Evolutionary conservation across 2,113 vertebrate genomes (phyloP), one percentile per base, ranked within the genome.

Genomic region (Phylloscopus whistleri): DNA sequence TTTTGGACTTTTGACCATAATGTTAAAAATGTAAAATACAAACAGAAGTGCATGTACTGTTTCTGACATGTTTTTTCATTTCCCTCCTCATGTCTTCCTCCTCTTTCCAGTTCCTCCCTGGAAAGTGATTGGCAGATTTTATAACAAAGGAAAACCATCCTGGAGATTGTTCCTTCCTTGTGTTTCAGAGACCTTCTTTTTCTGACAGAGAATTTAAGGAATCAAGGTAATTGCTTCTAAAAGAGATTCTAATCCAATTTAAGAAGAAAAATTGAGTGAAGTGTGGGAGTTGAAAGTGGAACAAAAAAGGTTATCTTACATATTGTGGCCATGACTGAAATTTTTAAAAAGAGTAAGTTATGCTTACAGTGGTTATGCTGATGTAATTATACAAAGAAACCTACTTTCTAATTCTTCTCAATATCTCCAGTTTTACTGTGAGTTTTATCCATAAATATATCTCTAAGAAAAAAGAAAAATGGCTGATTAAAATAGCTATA

Each of bases 191-290:
- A 55, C 18, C 9, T 49, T 51, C 44, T 80, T 82, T 89, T 62
- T 66, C 72, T 64, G 41, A 82, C 78, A 91, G 82, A 85, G 67
- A 87, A 64, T 95, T 89, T 88, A 91, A 88, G 21, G 49, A 91
- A 72, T 91, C 56, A 84, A 72, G 33, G 41, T 88, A 90, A 86
- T 95, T 96, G 31, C 56, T 88, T 80, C 79, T 20, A 88, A 74
- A 52, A 77, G 66, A 94, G 51, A 90, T 74, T 93, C 59, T 95
- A 80, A 95, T 85, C 35, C 43, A 91, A 74, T 91, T 95, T 88
- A 74, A 67, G 51, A 70, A 77, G 43, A 91, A 85, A 90, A 90
- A 59, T 15, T 83, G 75, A 94, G 48, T 86, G 35, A 90, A 90
- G 11, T 26, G 18, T 84, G 60, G 84, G 73, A 84, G 30, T 60